A percentile compares a stretch with the other conserved stretches of the same genome.
These are phyloP conservation scores for Limnothrissa miodon DNA, from an alignment of 2,113 vertebrate genomes.

Conservation along the genomic window DNA sequence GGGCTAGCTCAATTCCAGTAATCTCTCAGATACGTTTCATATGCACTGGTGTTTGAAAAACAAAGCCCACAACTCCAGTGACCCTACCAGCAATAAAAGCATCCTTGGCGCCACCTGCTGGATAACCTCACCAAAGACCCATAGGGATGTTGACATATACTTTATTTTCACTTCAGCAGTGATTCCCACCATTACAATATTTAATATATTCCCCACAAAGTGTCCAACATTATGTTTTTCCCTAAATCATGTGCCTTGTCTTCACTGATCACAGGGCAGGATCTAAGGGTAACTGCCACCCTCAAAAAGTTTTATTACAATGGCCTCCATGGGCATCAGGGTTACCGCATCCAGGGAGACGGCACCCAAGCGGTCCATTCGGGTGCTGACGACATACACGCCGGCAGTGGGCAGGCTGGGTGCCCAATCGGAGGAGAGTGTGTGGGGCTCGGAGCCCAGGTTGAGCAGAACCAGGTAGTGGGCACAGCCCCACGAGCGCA, in stretches of 20 bases:
- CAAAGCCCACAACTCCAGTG: background rate
- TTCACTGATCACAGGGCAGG: background rate
- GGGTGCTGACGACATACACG: conserved; percentile 64
- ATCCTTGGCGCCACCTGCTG: background rate
- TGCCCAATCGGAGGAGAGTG: conserved; percentile 57
- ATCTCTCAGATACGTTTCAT: background rate
- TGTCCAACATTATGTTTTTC: background rate
- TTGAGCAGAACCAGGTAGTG: conserved; percentile 70
- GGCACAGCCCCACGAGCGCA: conserved; percentile 72
- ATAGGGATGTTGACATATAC: background rate
- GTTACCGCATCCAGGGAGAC: conserved; percentile 53
- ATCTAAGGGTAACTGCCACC: conserved; percentile 47
- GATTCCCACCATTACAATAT: background rate
- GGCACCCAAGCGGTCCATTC: conserved; percentile 57
- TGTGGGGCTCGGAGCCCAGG: conserved; percentile 44
- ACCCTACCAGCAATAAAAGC: background rate
- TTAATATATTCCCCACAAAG: background rate
- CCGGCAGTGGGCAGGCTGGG: conserved; percentile 55
- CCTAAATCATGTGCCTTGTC: background rate
- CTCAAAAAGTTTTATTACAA: conserved; percentile 70
- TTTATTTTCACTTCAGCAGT: background rate
- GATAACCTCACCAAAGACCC: background rate
- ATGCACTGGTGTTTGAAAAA: background rate
- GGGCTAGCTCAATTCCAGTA: background rate
- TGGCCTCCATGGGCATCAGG: conserved; percentile 63